phyloP scores from a whole-genome alignment of 2,797 vertebrate genomes.

The Lagodon rhomboides region DNA sequence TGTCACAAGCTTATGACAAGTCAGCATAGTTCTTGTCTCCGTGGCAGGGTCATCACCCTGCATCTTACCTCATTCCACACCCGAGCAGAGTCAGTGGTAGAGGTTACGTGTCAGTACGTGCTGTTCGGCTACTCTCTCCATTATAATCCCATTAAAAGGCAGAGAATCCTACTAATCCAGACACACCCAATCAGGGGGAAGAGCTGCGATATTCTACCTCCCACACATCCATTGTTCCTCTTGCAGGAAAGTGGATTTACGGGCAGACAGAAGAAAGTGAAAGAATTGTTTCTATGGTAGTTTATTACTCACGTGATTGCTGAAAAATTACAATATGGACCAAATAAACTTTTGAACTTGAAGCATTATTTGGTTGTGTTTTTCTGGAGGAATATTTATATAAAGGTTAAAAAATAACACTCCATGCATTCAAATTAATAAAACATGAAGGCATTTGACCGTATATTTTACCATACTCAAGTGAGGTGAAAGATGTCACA shows the following conservation, averaged over 20 bases:
- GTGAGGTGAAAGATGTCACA: too few species aligned
- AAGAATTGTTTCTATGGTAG: not conserved
- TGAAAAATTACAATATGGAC: not conserved
- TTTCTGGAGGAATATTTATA: not conserved
- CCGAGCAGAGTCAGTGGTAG: not conserved
- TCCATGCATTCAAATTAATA: not conserved
- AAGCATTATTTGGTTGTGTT: not conserved
- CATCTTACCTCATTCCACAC: constrained; percentile 21
- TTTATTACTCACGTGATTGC: not conserved
- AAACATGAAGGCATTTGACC: not conserved
- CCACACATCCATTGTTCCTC: constrained; percentile 5
- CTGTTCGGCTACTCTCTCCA: constrained; percentile 40
- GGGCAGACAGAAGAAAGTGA: not conserved
- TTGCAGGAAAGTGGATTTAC: constrained; percentile 9
- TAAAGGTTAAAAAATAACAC: not conserved
- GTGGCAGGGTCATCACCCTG: not conserved
- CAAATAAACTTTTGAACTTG: not conserved
- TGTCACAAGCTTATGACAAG: constrained; percentile 5
- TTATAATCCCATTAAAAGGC: constrained; percentile 70
- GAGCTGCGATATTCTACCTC: constrained; percentile 19
- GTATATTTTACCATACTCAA: not conserved
- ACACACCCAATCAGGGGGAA: constrained; percentile 32
- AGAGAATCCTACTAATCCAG: constrained; percentile 63
- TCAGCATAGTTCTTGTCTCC: not conserved
- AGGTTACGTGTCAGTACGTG: constrained; percentile 55